Evolutionary conservation across 1,140 invertebrate genomes (phyloP), one percentile per base, ranked within the genome.

Genomic region (Thrips palmi): DNA sequence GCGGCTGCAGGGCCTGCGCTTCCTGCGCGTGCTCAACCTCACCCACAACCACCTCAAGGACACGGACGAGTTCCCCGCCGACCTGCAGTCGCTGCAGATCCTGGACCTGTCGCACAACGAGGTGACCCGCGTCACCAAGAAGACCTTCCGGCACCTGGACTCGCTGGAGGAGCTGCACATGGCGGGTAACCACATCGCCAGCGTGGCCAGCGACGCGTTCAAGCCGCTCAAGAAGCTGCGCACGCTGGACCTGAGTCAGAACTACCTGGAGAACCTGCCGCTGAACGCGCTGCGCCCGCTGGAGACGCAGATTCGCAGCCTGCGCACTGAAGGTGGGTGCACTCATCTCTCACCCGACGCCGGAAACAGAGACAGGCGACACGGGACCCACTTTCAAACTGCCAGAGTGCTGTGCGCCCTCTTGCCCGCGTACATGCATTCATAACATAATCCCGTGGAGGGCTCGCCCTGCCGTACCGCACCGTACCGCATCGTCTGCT

Each of bases 91-190:
- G 10, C 54, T 92, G 34, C 74, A 84, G 52, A 71, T 74, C 32
- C 60, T 87, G 28, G 84, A 89, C 54, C 54, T 89, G 8, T 86
- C 82, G 4, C 77, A 67, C 49, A 91, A 91, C 62, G 77, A 81
- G 53, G 70, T 89, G 41, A 71, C 71, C 12, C 67, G 71, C 44
- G 71, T 89, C 37, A 71, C 67, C 34, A 81, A 74, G 56, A 68
- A 70, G 23, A 74, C 74, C 10, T 86, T 88, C 52, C 67, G 70
- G 41, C 68, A 79, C 55, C 59, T 87, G 12, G 63, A 71, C 21
- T 79, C 71, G 33, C 57, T 89, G 3, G 68, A 68, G 8, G 78
- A 84, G 49, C 57, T 91, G 14, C 67, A 80, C 54, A 62, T 89
- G 15, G 76, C 73, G 50, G 78, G 79, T 2, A 91, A 91, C 55